phyloP scores from a whole-genome alignment of 2,113 vertebrate species.

The Silurus meridionalis region DNA sequence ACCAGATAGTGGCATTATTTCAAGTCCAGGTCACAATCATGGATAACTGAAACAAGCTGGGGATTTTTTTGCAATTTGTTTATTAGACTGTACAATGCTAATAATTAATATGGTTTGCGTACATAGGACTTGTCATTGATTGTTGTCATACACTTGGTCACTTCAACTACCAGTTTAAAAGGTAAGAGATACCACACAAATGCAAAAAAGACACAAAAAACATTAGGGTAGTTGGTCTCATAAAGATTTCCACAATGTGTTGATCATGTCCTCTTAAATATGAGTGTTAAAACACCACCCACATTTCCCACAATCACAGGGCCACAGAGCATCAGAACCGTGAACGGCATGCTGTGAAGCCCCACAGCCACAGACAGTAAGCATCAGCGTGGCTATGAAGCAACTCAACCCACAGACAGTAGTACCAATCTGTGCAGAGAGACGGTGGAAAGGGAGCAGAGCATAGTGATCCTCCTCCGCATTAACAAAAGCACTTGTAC shows the following conservation, averaged over 20 bases:
- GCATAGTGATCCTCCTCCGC: background rate
- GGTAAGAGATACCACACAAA: background rate
- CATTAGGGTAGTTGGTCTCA: background rate
- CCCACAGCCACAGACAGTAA: background rate
- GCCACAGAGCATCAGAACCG: background rate
- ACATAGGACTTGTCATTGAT: background rate
- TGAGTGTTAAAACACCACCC: background rate
- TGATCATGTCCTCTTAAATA: background rate
- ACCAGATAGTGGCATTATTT: background rate
- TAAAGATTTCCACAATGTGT: background rate
- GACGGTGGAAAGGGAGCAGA: background rate
- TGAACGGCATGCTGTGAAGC: background rate
- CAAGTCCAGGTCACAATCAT: background rate
- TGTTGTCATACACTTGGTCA: background rate
- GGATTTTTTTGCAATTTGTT: background rate
- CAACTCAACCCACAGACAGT: background rate
- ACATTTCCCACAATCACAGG: too few relatives aligned
- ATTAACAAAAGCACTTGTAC: background rate
- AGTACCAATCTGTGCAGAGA: constrained; percentile 2
- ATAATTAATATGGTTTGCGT: background rate
- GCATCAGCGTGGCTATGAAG: background rate
- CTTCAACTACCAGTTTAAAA: background rate
- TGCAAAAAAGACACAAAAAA: background rate
- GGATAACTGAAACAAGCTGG: background rate
- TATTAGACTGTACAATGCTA: background rate